Base-by-base conservation (phyloP, 2,113 vertebrate genomes). In the cat (Felis catus) region DNA sequence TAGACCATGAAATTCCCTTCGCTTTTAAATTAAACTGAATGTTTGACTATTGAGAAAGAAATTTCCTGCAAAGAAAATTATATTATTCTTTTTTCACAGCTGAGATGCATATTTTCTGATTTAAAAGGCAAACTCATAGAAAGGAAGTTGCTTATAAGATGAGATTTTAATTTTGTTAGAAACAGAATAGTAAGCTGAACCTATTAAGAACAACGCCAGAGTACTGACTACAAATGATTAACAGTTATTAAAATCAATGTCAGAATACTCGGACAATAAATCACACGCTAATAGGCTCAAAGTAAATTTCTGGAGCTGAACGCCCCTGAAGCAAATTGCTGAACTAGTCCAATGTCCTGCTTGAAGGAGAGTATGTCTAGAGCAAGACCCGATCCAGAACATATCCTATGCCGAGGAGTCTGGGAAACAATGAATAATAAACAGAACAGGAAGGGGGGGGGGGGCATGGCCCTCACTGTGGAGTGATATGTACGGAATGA, bases 121-220 rank as follows among this genome's bases (percentile, higher is more conserved):
- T 88, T 81, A 66, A 94, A 97, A 96, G 27, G 33, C 29, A 97
- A 51, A 51, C 90, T 13, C 12, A 12, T 3, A 41, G 53, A 79
- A 71, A 63, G 88, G 3, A 91, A 78, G 7, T 4, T 89, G 91
- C 33, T 92, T 16, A 41, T 16, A 25, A 96, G 74, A 71, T 48
- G 51, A 91, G 41, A 96, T 87, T 82, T 97, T 68, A 95, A 92
- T 96, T 87, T 4, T 0, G 0, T 21, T 84, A 53, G 84, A 94
- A 97, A 14, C 71, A 45, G 18, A 98, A 36, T 0, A 97, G 82
- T n/a, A 31, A 3, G 58, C 19, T 33, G 14, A 1, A 45, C 10
- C 48, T 23, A 25, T 9, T 21, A 51, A 82, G 29, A 81, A 0
- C 25, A 93, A 5, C 0, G 82, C 87, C 88, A 96, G 0, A 68